These are phyloP conservation scores for Desoria tigrina DNA, from an alignment of 2,888 invertebrate genomes.

Conservation along the genomic window DNA sequence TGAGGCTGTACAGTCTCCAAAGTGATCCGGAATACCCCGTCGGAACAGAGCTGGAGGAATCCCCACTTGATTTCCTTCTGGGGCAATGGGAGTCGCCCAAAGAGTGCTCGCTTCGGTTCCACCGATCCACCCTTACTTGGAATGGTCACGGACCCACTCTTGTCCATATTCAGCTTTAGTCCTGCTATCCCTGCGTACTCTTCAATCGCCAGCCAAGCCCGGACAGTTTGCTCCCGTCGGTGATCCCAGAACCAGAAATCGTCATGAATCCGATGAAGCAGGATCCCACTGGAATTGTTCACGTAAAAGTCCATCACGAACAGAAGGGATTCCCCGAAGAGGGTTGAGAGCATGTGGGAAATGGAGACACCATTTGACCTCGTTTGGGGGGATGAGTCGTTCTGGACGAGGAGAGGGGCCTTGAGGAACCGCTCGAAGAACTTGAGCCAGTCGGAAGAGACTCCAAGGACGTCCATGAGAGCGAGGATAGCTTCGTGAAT, in stretches of 20 bases:
- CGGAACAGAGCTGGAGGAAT: constrained; percentile 35
- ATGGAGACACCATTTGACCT: constrained; percentile 36
- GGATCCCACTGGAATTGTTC: no score
- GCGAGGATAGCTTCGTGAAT: constrained; percentile 31
- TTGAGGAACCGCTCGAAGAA: constrained; percentile 37
- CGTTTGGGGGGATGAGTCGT: no score
- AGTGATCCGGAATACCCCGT: constrained; percentile 38
- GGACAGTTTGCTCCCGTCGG: constrained; percentile 14
- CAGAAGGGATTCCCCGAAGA: constrained; percentile 40
- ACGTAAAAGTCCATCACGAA: constrained; percentile 41
- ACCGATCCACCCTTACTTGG: no score
- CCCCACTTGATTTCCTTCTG: constrained; percentile 37
- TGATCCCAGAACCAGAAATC: constrained; percentile 43
- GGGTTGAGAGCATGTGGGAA: constrained; percentile 24
- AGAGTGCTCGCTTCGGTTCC: background rate
- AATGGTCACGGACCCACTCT: constrained; percentile 36
- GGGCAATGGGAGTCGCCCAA: constrained; percentile 30
- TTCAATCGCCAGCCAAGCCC: constrained; percentile 35
- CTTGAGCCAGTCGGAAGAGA: constrained; percentile 23
- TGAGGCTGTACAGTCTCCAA: constrained; percentile 20
- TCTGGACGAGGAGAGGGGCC: constrained; percentile 24
- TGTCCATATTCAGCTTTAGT: constrained; percentile 30
- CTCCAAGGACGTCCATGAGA: constrained; percentile 30
- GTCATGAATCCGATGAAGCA: constrained; percentile 37
- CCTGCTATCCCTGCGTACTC: constrained; percentile 24